Percentiles rank a stretch among this genome's conserved stretches.
Evolutionary conservation across 2,888 invertebrate species (phyloP).

Genomic region (Sminthurinus aureus): DNA sequence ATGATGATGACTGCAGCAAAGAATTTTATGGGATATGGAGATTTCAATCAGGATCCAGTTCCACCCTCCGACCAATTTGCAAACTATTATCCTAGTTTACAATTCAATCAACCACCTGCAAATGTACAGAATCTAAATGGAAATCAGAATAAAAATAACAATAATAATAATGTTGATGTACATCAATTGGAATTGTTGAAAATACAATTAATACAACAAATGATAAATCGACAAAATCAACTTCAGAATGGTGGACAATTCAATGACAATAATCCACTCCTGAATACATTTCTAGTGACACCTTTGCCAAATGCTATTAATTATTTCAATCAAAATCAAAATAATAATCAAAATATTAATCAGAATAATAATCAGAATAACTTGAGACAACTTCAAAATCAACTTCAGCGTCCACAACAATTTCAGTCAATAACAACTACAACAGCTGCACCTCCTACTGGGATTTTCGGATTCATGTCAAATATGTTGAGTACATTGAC

Average conservation of each 20-base stretch:
- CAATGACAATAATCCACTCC: background rate
- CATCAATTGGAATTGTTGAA: background rate
- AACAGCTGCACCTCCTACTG: constrained; percentile 2
- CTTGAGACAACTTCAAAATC: background rate
- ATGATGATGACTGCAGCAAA: constrained; percentile 41
- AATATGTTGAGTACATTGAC: constrained; percentile 21
- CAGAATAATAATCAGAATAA: background rate
- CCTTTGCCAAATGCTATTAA: constrained; percentile 26
- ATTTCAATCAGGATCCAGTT: constrained; percentile 14
- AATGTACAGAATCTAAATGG: constrained; percentile 1
- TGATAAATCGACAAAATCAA: background rate
- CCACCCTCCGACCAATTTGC: background rate
- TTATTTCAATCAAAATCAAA: constrained; percentile 15
- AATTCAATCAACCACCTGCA: background rate
- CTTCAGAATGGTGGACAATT: background rate
- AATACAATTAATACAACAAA: constrained; percentile 14
- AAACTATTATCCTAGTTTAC: constrained; percentile 23
- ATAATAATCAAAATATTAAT: background rate
- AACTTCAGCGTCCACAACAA: background rate
- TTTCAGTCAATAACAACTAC: constrained; percentile 17
- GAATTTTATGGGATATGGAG: constrained; percentile 23
- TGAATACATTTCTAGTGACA: constrained; percentile 23
- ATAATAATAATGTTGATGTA: background rate
- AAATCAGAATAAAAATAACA: constrained; percentile 6
- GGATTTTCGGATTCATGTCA: constrained; percentile 15